These are phyloP conservation scores for Dendrolimus houi DNA, from an alignment of 2,888 invertebrate genomes.

Conservation along the genomic window DNA sequence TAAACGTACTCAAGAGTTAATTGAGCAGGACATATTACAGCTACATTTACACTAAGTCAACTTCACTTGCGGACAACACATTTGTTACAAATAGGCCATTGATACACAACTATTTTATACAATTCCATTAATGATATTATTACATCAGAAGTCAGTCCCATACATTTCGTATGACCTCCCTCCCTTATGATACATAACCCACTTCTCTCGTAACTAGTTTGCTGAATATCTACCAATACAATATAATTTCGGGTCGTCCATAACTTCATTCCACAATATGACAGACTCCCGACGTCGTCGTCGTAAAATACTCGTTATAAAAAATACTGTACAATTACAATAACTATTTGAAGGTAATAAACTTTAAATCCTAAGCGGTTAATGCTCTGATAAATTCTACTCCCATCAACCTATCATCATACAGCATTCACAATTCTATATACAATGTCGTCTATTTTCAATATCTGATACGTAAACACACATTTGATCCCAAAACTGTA, in stretches of 20 bases:
- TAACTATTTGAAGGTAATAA: constrained; percentile 68
- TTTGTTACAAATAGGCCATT: constrained; percentile 58
- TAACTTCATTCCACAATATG: constrained; percentile 5
- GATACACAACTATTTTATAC: constrained; percentile 63
- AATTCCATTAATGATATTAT: constrained; percentile 66
- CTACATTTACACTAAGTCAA: constrained; percentile 66
- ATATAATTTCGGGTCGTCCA: constrained; percentile 53
- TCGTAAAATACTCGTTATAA: constrained; percentile 71
- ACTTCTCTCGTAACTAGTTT: constrained; percentile 42
- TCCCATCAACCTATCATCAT: constrained; percentile 48
- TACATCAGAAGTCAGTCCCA: constrained; percentile 70
- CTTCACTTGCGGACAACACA: constrained; percentile 47
- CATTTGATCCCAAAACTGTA: constrained; percentile 75
- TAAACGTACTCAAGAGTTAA: constrained; percentile 62
- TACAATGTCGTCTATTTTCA: constrained; percentile 62
- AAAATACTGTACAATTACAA: constrained; percentile 73
- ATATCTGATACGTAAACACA: constrained; percentile 72
- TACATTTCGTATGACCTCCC: constrained; percentile 40
- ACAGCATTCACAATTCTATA: constrained; percentile 70
- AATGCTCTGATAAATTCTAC: constrained; percentile 51
- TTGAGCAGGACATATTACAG: constrained; percentile 68
- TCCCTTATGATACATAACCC: constrained; percentile 66
- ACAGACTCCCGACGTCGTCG: constrained; percentile 19
- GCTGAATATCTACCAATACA: constrained; percentile 58
- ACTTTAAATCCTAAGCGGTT: constrained; percentile 59